These are phyloP conservation scores for Struthidea cinerea DNA, from an alignment of 2,113 vertebrate genomes.

Conservation along the genomic window DNA sequence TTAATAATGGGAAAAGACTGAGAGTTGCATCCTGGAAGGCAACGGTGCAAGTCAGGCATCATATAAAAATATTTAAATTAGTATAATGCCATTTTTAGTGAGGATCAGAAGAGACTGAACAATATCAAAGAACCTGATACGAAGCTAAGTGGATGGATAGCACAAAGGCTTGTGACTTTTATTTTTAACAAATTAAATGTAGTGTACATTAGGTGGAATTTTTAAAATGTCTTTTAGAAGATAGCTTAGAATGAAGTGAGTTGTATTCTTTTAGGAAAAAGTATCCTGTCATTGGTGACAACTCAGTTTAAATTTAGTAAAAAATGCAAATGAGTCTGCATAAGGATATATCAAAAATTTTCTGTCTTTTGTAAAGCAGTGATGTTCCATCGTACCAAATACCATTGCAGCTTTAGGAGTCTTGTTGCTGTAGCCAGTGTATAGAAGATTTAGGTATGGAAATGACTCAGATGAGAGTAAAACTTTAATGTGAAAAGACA, in stretches of 20 bases:
- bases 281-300: neutral
- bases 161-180: neutral
- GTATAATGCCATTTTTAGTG: neutral
- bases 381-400: neutral
- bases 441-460: neutral
- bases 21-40: neutral
- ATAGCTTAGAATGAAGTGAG: neutral
- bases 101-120: neutral
- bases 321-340: neutral
- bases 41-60: neutral
- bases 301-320: neutral
- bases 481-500: neutral
- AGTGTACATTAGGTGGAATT: neutral
- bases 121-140: neutral
- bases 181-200: neutral
- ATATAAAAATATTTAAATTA: neutral
- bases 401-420: neutral
- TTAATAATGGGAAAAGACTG: neutral
- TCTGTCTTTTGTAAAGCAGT: neutral
- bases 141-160: neutral
- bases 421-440: neutral
- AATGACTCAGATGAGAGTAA: neutral
- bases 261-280: neutral
- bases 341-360: neutral
- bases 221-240: neutral